Conservation (phyloP, 2,888 invertebrate genomes). For the Ypsolopha sequella region DNA sequence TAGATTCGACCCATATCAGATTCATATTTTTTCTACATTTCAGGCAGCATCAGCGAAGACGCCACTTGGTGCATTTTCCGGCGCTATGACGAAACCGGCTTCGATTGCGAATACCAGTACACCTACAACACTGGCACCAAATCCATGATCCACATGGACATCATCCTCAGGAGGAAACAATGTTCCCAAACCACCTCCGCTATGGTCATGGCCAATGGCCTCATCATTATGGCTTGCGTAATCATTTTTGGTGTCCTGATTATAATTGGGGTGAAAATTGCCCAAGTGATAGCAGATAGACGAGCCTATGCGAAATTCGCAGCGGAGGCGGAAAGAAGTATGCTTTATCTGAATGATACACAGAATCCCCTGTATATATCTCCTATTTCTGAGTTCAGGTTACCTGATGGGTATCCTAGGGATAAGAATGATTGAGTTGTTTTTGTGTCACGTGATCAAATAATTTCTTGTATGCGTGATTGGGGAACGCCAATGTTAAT, state of each 20-base stretch:
- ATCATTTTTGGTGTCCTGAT: slow-evolving; percentile 54
- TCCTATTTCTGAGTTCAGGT: slow-evolving; percentile 66
- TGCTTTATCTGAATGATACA: slow-evolving; percentile 38
- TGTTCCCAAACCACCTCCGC: slow-evolving; percentile 48
- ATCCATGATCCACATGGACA: slow-evolving; percentile 38
- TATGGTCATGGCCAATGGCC: slow-evolving; percentile 35
- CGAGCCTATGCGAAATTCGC: slow-evolving; percentile 66
- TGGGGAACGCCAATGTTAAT: not conserved
- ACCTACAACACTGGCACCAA: slow-evolving; percentile 40
- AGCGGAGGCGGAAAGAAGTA: slow-evolving; percentile 49
- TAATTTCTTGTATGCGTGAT: not conserved
- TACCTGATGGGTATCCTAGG: slow-evolving; percentile 63
- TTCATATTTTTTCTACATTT: not conserved
- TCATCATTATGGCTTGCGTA: slow-evolving; percentile 53
- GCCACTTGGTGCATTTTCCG: slow-evolving; percentile 45
- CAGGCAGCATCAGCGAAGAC: slow-evolving; percentile 23
- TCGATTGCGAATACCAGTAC: slow-evolving; percentile 52
- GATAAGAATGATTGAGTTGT: slow-evolving; percentile 39
- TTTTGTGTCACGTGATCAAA: not conserved
- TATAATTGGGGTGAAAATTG: slow-evolving; percentile 46
- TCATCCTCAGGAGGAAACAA: slow-evolving; percentile 38
- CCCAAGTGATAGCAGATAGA: slow-evolving; percentile 58
- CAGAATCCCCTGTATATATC: slow-evolving; percentile 75
- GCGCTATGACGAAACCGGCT: slow-evolving; percentile 22
- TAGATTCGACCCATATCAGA: too few relatives aligned